Percentiles rank a stretch among this genome's conserved stretches.
These are phyloP conservation scores for Synanthedon formicaeformis DNA, from an alignment of 2,888 invertebrate genomes.

Conservation along the genomic window DNA sequence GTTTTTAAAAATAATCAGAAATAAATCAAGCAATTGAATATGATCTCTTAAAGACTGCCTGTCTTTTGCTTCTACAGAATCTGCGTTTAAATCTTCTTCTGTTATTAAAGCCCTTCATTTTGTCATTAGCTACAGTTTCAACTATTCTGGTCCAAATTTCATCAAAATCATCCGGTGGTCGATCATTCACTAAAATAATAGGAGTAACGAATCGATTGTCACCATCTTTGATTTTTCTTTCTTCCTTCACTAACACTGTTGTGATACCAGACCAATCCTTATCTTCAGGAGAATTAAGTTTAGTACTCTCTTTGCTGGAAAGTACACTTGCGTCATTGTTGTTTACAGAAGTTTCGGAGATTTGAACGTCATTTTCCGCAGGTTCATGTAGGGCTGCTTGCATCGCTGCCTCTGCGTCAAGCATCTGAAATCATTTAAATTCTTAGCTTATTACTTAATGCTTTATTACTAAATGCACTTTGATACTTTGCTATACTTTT, in stretches of 20 bases:
- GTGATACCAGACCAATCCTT: conserved; percentile 31
- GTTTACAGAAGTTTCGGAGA: conserved; percentile 29
- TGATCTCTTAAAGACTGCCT: conserved; percentile 52
- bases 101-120: conserved; percentile 37
- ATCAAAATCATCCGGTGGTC: conserved; percentile 51
- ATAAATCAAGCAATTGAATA: conserved; percentile 44
- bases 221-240: conserved; percentile 15
- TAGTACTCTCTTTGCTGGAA: conserved; percentile 33
- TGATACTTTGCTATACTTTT: too few relatives aligned
- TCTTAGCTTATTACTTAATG: too few relatives aligned
- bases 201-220: conserved; percentile 34
- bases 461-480: too few relatives aligned
- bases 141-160: conserved; percentile 44
- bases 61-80: conserved; percentile 44
- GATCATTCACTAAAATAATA: conserved; percentile 55
- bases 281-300: conserved; percentile 29
- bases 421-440: conserved; percentile 32
- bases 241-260: conserved; percentile 25
- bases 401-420: conserved; percentile 49
- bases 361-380: conserved; percentile 26
- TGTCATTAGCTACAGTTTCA: conserved; percentile 37
- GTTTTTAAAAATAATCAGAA: background rate
- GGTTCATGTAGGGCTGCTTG: conserved; percentile 21
- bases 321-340: conserved; percentile 36
- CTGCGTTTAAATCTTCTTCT: conserved; percentile 45